A percentile compares a stretch with the other conserved stretches of the same genome.
phyloP scores from a whole-genome alignment of 2,797 vertebrate species.

The Adelosebastes latens region DNA sequence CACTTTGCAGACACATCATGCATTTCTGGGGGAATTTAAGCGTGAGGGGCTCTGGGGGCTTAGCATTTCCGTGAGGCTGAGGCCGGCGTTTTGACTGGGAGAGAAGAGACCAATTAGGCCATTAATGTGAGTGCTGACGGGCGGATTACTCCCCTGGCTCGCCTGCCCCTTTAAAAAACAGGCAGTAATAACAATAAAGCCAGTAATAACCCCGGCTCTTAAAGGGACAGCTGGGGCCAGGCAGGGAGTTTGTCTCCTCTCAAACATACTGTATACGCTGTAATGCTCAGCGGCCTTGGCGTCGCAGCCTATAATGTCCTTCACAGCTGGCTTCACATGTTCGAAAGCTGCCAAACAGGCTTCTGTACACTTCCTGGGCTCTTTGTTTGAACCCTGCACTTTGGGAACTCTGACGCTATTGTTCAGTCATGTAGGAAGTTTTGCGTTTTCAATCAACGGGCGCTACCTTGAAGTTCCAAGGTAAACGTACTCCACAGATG shows the following conservation, averaged over 20 bases:
- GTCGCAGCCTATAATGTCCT: conserved; percentile 63
- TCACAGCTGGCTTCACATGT: conserved; percentile 74
- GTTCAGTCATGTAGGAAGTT: conserved; percentile 69
- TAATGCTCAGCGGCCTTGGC: conserved; percentile 29
- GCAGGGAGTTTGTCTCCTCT: conserved; percentile 42
- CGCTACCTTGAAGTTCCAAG: conserved; percentile 51
- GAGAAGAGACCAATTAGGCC: conserved; percentile 82
- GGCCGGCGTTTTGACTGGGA: conserved; percentile 75
- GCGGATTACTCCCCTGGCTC: conserved; percentile 81
- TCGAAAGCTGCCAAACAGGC: conserved; percentile 63
- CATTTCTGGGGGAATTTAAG: conserved; percentile 72
- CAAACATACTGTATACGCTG: conserved; percentile 39
- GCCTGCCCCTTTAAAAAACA: conserved; percentile 77
- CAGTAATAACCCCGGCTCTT: conserved; percentile 68
- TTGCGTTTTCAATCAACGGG: conserved; percentile 66
- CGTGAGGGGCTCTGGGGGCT: conserved; percentile 68
- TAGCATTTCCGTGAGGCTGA: conserved; percentile 72
- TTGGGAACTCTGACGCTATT: conserved; percentile 53
- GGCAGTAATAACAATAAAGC: conserved; percentile 80
- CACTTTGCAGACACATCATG: conserved; percentile 69
- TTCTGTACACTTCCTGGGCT: conserved; percentile 69
- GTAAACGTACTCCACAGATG: conserved; percentile 60
- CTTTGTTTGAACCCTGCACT: conserved; percentile 65
- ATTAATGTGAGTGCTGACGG: conserved; percentile 84
- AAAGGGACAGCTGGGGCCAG: conserved; percentile 67